Conservation (phyloP, 2,888 invertebrate species). For the Campaea margaritaria region DNA sequence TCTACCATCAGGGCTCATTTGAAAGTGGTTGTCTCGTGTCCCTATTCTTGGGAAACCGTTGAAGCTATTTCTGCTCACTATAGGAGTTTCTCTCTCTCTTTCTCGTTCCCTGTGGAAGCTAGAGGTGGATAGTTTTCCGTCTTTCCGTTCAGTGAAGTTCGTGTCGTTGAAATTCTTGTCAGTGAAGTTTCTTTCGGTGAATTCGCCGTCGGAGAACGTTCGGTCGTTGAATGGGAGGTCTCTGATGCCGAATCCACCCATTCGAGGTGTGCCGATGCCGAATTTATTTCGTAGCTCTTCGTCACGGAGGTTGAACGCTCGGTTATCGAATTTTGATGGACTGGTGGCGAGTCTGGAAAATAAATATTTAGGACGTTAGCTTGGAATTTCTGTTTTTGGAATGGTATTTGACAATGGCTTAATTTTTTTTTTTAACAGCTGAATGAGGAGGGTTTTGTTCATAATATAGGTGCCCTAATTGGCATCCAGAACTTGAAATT, state of each 20-base stretch:
- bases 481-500: no score
- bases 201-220: conserved; percentile 69
- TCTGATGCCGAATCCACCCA: conserved; percentile 81
- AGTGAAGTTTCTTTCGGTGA: conserved; percentile 66
- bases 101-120: conserved; percentile 75
- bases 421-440: no score
- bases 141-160: conserved; percentile 68
- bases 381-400: no score
- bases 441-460: no score
- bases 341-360: conserved; percentile 68
- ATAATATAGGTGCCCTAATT: no score
- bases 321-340: conserved; percentile 73
- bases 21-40: conserved; percentile 74
- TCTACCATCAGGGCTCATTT: conserved; percentile 77
- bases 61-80: conserved; percentile 81
- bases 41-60: conserved; percentile 79
- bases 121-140: conserved; percentile 78
- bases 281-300: conserved; percentile 77
- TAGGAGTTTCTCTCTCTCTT: conserved; percentile 75
- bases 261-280: conserved; percentile 75
- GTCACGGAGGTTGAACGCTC: conserved; percentile 75
- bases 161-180: conserved; percentile 70
- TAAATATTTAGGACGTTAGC: not conserved
- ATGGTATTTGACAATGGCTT: no score
- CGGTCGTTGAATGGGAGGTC: conserved; percentile 78